These are phyloP conservation scores for Origma solitaria DNA, from an alignment of 2,113 vertebrate species.

Conservation along the genomic window DNA sequence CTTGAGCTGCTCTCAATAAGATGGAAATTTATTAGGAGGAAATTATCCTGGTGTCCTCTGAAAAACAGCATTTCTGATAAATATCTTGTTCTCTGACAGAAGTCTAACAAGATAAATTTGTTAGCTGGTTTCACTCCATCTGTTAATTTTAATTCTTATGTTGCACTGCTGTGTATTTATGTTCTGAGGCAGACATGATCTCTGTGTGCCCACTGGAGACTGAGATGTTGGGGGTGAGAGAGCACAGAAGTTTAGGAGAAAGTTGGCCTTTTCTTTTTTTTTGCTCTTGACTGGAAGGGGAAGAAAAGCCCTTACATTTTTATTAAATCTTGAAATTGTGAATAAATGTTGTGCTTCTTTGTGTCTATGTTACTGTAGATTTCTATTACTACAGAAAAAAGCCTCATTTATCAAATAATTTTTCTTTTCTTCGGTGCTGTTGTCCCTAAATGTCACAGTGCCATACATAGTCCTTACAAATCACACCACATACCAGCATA, in stretches of 20 bases:
- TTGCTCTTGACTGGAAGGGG: neutral
- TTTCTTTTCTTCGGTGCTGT: neutral
- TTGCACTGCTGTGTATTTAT: neutral
- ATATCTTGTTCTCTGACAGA: conserved; percentile 69
- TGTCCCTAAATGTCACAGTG: neutral
- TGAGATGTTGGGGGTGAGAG: neutral
- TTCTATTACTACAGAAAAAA: neutral
- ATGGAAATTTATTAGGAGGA: conserved; percentile 71
- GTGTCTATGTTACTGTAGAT: neutral
- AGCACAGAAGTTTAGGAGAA: neutral
- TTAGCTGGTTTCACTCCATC: conserved; percentile 39
- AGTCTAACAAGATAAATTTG: conserved; percentile 67
- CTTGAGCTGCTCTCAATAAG: conserved; percentile 33
- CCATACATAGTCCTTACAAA: neutral
- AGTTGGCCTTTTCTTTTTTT: neutral
- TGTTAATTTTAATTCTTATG: conserved; percentile 28
- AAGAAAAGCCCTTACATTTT: neutral
- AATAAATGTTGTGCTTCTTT: neutral
- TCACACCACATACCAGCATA: neutral
- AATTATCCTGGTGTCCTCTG: conserved; percentile 68
- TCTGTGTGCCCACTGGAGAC: neutral
- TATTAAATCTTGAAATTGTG: neutral
- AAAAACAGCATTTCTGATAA: conserved; percentile 71
- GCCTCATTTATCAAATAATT: neutral
- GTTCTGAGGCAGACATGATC: conserved; percentile 27